A percentile compares a stretch with the other conserved stretches of the same genome.
These are phyloP conservation scores for Tragelaphus strepsiceros DNA, from an alignment of 2,113 vertebrate genomes.

Conservation along the genomic window DNA sequence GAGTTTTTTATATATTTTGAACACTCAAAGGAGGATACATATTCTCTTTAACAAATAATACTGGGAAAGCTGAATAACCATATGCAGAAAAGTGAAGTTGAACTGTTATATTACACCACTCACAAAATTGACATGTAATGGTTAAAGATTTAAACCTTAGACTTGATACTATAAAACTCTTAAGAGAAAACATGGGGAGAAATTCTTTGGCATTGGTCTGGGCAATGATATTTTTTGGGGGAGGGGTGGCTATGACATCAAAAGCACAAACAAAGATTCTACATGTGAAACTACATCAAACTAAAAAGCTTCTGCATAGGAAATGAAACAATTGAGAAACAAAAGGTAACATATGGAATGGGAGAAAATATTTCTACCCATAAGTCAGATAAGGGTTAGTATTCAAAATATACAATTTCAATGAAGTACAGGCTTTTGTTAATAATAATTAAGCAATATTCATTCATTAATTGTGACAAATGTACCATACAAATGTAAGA, in stretches of 20 bases:
- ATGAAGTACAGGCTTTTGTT: neutral
- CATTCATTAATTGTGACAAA: neutral
- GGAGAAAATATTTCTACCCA: neutral
- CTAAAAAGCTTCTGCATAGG: neutral
- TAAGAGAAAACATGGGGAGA: neutral
- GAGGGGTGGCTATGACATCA: neutral
- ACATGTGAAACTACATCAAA: neutral
- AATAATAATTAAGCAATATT: neutral
- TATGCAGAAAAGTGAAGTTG: neutral
- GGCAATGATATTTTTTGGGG: neutral
- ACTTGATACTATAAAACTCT: neutral
- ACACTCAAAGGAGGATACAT: neutral
- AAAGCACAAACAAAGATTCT: neutral
- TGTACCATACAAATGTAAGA: neutral
- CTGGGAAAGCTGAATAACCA: neutral
- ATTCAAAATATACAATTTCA: neutral
- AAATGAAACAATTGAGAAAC: neutral
- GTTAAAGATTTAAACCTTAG: neutral
- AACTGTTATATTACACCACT: neutral
- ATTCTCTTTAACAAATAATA: neutral
- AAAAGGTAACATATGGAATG: neutral
- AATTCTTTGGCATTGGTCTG: neutral
- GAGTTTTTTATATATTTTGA: neutral
- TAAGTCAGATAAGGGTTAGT: neutral
- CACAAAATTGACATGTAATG: neutral